A percentile compares a stretch with the other conserved stretches of the same genome.
phyloP scores from a whole-genome alignment of 2,797 vertebrate genomes.

The Serranus cabrilla region DNA sequence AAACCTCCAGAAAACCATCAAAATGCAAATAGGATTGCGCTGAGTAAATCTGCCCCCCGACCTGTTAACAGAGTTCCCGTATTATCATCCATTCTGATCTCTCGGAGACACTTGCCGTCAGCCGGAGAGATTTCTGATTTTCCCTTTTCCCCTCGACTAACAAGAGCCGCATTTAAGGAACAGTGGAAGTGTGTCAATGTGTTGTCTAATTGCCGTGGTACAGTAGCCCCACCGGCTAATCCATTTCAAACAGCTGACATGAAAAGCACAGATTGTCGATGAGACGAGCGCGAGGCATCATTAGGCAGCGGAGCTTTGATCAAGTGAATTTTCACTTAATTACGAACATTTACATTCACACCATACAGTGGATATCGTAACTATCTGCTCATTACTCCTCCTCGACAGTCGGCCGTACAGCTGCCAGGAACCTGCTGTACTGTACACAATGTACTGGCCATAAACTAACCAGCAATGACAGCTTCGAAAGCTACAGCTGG shows the following conservation, averaged over 20 bases:
- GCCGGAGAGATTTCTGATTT: conserved; percentile 51
- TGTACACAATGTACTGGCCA: conserved; percentile 35
- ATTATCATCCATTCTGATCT: conserved; percentile 60
- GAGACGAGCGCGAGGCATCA: conserved; percentile 63
- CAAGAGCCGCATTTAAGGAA: conserved; percentile 53
- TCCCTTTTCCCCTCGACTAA: conserved; percentile 42
- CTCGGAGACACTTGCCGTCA: conserved; percentile 30
- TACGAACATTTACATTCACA: conserved; percentile 71
- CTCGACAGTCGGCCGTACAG: conserved; percentile 28
- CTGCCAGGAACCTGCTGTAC: conserved; percentile 44
- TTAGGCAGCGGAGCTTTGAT: conserved; percentile 76
- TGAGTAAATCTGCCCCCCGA: conserved; percentile 59
- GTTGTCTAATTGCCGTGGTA: conserved; percentile 74
- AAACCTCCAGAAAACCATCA: conserved; percentile 51
- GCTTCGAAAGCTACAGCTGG: conserved; percentile 24
- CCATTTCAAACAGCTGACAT: conserved; percentile 65
- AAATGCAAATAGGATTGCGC: conserved; percentile 59
- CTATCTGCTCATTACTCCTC: conserved; percentile 72
- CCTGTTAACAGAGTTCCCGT: conserved; percentile 55
- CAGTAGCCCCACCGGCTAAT: conserved; percentile 55
- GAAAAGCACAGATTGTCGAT: conserved; percentile 66
- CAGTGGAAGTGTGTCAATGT: conserved; percentile 64
- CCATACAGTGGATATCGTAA: conserved; percentile 26
- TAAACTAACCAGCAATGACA: conserved; percentile 42
- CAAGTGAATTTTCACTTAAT: conserved; percentile 71